Evolutionary conservation across 2,113 vertebrate genomes (phyloP).

Genomic region (Bolborhynchus lineola): DNA sequence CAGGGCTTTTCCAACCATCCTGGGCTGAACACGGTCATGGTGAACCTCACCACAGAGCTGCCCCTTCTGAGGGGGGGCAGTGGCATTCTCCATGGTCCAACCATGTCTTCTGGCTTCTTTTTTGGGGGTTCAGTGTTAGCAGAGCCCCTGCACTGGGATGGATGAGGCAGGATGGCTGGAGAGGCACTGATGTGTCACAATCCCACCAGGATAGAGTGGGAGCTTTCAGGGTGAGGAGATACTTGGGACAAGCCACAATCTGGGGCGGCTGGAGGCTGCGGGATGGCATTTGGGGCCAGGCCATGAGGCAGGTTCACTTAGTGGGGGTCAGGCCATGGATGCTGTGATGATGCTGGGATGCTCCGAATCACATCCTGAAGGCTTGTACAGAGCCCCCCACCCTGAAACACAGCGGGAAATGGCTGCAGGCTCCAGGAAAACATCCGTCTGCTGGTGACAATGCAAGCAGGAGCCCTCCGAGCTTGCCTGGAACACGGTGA

Average conservation of each 20-base stretch:
- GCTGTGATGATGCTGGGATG: fast-evolving
- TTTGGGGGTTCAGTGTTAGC: background rate
- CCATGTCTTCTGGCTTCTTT: fast-evolving
- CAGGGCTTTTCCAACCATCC: background rate
- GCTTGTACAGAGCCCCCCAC: background rate
- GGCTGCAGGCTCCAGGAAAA: background rate
- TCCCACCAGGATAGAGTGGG: background rate
- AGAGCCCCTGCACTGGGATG: background rate
- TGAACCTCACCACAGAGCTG: background rate
- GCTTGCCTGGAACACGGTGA: background rate
- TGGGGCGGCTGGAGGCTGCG: background rate
- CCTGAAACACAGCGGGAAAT: background rate
- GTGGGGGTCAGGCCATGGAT: fast-evolving
- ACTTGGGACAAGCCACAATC: background rate
- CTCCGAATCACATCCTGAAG: background rate
- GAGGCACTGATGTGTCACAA: fast-evolving
- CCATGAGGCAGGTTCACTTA: background rate
- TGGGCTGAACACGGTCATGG: background rate
- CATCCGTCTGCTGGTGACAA: background rate
- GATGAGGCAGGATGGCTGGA: background rate
- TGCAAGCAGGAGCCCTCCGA: background rate
- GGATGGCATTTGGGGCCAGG: fast-evolving
- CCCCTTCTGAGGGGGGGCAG: fast-evolving
- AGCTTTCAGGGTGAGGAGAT: background rate
- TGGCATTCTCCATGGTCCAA: fast-evolving